Percentiles rank a stretch among this genome's conserved stretches.
These are phyloP conservation scores for Cyprinodon tularosa DNA, from an alignment of 2,113 vertebrate species.

Conservation along the genomic window DNA sequence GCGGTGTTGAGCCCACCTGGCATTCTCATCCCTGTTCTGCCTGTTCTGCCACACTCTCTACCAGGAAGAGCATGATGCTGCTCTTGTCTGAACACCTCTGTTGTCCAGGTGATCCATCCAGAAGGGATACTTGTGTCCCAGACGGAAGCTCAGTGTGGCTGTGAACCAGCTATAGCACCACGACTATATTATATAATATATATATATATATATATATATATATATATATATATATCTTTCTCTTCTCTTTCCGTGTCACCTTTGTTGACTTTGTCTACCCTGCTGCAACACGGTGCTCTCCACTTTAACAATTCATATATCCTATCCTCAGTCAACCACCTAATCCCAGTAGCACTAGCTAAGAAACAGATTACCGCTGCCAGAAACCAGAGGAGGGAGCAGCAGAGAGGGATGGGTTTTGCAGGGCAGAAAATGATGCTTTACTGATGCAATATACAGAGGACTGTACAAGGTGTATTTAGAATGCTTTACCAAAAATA, in stretches of 20 bases:
- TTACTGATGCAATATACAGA: slow-evolving; percentile 56
- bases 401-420: slow-evolving; percentile 54
- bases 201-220: no score
- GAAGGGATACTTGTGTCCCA: no score
- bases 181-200: no score
- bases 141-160: no score
- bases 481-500: slow-evolving; percentile 23
- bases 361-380: slow-evolving; percentile 80
- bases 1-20: no score
- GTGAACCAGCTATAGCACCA: no score
- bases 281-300: slow-evolving; percentile 60
- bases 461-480: slow-evolving; percentile 33
- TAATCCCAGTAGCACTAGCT: slow-evolving; percentile 82
- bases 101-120: no score
- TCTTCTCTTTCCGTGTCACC: slow-evolving; percentile 63
- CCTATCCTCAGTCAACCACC: slow-evolving; percentile 76
- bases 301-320: slow-evolving; percentile 80
- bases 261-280: slow-evolving; percentile 78
- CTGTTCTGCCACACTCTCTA: no score
- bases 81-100: no score
- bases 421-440: slow-evolving; percentile 51
- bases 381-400: slow-evolving; percentile 72
- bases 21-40: no score
- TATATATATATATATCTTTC: no score
- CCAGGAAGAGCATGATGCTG: no score